These are phyloP conservation scores for Arctopsyche grandis DNA, from an alignment of 1,140 invertebrate genomes.

Conservation along the genomic window DNA sequence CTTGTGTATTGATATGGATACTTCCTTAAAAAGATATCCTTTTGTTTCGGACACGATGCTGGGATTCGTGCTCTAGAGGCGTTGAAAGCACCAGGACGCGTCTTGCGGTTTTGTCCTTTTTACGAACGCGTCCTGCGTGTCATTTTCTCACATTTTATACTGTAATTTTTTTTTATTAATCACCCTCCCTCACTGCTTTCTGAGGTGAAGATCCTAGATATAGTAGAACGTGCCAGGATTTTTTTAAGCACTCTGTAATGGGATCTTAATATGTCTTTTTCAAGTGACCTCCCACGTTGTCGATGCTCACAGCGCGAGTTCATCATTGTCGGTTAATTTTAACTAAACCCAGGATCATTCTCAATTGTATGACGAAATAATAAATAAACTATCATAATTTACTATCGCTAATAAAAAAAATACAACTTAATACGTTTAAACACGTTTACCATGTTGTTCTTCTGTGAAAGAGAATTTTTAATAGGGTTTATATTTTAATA, in stretches of 20 bases:
- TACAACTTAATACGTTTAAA: no score
- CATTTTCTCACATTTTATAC: not conserved
- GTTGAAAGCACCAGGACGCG: slow-evolving; percentile 9
- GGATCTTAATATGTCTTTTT: slow-evolving; percentile 2
- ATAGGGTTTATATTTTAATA: no score
- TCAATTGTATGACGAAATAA: no score
- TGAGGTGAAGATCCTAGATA: slow-evolving; percentile 1
- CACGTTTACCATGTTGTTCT: no score
- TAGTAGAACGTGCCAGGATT: slow-evolving; percentile 7
- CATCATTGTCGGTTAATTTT: slow-evolving; percentile 9
- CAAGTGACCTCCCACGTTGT: slow-evolving; percentile 46
- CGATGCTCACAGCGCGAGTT: slow-evolving; percentile 38
- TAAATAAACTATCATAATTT: no score
- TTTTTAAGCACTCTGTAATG: not conserved
- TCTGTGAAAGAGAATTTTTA: no score
- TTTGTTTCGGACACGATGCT: slow-evolving; percentile 6
- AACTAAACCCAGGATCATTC: no score
- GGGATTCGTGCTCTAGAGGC: slow-evolving; percentile 23
- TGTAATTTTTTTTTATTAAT: no score
- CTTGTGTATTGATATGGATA: slow-evolving; percentile 33
- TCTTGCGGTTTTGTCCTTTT: slow-evolving; percentile 27
- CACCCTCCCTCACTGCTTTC: not conserved
- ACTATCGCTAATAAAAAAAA: no score
- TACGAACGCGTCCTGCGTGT: not conserved
- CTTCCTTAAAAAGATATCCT: slow-evolving; percentile 31